Evolutionary conservation across 1,140 invertebrate genomes (phyloP), one percentile per base, ranked within the genome.

Genomic region (Pollicipes pollicipes): DNA sequence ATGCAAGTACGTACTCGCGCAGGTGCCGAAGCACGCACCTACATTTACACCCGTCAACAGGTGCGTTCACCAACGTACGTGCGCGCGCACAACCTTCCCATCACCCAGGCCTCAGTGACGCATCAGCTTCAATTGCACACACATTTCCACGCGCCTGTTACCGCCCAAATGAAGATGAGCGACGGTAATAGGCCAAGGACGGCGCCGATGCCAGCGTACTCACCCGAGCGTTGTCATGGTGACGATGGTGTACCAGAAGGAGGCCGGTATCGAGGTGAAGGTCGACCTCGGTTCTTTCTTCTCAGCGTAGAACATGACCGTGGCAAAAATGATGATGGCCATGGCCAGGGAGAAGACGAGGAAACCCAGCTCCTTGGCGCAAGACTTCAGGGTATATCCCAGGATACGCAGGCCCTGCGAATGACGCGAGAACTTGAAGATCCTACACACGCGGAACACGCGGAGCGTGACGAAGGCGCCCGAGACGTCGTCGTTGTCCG

Each of bases 191-290:
- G n/a, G n/a, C n/a, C n/a, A n/a, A n/a, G n/a, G n/a, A n/a, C n/a
- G n/a, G n/a, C n/a, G n/a, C n/a, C n/a, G n/a, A n/a, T n/a, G n/a
- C n/a, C n/a, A n/a, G n/a, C n/a, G 63, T 58, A 90, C 92, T 93
- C 81, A 97, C 95, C 96, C 96, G 73, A 99, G 83, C 64, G 97
- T 99, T 71, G 97, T 99, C 95, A 98, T 97, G 73, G 97, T 99
- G 77, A 99, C 97, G 77, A 99, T 99, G 76, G 97, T 99, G 83
- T 99, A 99, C 97, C 97, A 99, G 82, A 98, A 99, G 73, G 97
- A 95, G 30, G 95, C 93, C 71, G 97, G 97, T 82, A 99, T 99
- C 78, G 94, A 97, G 70, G 94, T 98, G 84, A 99, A 99, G 80
- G 91, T 93, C 35, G 95, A 98, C 68, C 89, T 87, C 74, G 88